These are phyloP conservation scores for Unio pictorum DNA, from an alignment of 2,888 invertebrate species.

Conservation along the genomic window DNA sequence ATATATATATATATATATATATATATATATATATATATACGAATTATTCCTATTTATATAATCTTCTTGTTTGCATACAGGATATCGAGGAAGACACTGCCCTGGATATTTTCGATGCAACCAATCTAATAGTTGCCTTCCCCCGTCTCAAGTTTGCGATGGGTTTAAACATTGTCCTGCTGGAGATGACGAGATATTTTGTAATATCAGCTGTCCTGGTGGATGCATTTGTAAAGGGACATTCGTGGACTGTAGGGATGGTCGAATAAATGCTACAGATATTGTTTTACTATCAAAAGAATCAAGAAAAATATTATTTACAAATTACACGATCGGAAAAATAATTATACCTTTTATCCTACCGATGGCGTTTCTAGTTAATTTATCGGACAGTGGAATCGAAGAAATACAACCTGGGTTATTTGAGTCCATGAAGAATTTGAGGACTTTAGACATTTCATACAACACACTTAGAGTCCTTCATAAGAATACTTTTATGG, in stretches of 20 bases:
- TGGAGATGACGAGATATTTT: constrained; percentile 35
- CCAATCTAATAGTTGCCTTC: constrained; percentile 18
- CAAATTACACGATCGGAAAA: background rate
- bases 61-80: too few species aligned
- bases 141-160: constrained; percentile 30
- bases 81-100: constrained; percentile 3
- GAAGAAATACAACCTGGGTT: background rate
- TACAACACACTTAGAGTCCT: background rate
- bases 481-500: constrained; percentile 1
- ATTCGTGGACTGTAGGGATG: constrained; percentile 8
- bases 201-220: constrained; percentile 18
- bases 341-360: background rate
- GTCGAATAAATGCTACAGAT: background rate
- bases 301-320: constrained; percentile 11
- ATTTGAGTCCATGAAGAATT: background rate
- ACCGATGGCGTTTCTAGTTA: constrained; percentile 6
- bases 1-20: too few species aligned
- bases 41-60: too few species aligned
- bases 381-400: constrained; percentile 2
- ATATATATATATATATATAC: too few species aligned
- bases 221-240: constrained; percentile 24
- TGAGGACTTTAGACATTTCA: constrained; percentile 1
- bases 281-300: background rate
- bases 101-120: constrained; percentile 17
- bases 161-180: constrained; percentile 23